Conservation (phyloP, 1,140 invertebrate genomes). For the Halyomorpha halys region DNA sequence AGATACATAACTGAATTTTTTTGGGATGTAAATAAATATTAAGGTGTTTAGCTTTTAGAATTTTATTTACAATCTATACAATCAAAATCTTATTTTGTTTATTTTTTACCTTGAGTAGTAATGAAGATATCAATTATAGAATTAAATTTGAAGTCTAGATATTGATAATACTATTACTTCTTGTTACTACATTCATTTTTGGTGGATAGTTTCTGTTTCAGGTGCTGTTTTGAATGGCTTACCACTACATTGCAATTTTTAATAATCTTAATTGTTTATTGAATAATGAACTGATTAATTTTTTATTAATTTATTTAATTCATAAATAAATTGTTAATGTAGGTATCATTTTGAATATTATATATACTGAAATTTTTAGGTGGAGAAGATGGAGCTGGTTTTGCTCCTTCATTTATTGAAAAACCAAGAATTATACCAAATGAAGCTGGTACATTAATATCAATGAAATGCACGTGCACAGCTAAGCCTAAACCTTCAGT, state of each 20-base stretch:
- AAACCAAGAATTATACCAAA: constrained; percentile 97
- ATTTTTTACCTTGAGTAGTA: no score
- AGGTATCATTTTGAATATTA: background rate
- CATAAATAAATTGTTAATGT: background rate
- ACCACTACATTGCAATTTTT: constrained; percentile 1
- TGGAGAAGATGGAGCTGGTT: constrained; percentile 77
- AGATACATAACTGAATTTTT: no score
- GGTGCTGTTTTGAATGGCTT: constrained; percentile 20
- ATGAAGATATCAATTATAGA: no score
- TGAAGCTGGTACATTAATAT: constrained; percentile 86
- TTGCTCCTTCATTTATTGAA: constrained; percentile 89
- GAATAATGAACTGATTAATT: background rate
- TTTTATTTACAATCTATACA: no score
- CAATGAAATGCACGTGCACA: constrained; percentile 91
- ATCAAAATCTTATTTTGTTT: no score
- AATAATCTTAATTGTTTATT: background rate
- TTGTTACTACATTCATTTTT: constrained; percentile 13
- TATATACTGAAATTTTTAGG: constrained; percentile 48
- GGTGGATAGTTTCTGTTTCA: constrained; percentile 20
- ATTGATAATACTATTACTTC: constrained; percentile 4
- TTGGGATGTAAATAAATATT: no score
- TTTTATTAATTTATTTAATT: background rate
- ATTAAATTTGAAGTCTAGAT: background rate
- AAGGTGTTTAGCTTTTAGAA: no score
- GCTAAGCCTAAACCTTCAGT: constrained; percentile 82